These are phyloP conservation scores for Jaculus jaculus DNA, from an alignment of 2,113 vertebrate genomes.

Conservation along the genomic window DNA sequence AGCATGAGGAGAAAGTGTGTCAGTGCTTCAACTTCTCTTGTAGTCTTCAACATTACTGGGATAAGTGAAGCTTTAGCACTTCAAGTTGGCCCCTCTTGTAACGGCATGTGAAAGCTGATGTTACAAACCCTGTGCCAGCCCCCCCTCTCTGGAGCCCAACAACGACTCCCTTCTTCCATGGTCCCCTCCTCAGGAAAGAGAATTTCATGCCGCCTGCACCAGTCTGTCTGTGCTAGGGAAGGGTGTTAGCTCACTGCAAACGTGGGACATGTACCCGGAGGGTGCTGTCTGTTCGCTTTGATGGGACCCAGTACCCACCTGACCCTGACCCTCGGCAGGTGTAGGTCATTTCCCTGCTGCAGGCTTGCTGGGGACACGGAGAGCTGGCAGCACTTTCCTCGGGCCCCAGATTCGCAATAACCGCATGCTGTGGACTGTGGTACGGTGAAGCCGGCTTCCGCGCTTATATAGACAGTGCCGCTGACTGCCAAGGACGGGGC, in stretches of 20 bases:
- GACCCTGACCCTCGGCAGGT: neutral
- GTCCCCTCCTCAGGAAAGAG: neutral
- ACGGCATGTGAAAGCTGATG: neutral
- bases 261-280: neutral
- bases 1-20: neutral
- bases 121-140: neutral
- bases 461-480: neutral
- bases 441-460: neutral
- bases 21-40: neutral
- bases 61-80: neutral
- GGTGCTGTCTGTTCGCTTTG: neutral
- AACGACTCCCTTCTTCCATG: neutral
- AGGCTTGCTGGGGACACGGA: neutral
- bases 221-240: neutral
- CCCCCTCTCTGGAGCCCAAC: neutral
- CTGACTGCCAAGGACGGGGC: neutral
- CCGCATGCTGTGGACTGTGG: neutral
- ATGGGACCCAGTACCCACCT: neutral
- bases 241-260: neutral
- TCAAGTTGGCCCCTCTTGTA: neutral
- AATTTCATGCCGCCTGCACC: neutral
- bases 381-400: neutral
- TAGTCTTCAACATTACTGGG: neutral
- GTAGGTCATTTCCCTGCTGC: neutral
- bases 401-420: no score